phyloP scores from a whole-genome alignment of 2,797 vertebrate genomes.

The Siniperca obscura region DNA sequence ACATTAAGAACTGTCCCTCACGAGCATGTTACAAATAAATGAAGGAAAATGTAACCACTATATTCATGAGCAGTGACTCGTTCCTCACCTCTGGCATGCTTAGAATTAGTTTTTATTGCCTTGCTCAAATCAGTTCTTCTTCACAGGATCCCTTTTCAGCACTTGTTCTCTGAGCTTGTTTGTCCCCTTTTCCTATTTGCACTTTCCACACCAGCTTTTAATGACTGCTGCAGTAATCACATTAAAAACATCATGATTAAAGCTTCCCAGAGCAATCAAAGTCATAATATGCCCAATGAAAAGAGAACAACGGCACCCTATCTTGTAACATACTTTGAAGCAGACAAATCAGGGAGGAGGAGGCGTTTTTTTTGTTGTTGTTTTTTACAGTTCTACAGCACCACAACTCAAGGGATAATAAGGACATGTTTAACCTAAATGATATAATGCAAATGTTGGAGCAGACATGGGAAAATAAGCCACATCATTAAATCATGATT shows the following conservation, averaged over 20 bases:
- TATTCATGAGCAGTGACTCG: slow-evolving; percentile 6
- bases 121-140: neutral
- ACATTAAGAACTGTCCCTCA: slow-evolving; percentile 39
- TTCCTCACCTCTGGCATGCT: neutral
- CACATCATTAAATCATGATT: neutral
- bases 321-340: slow-evolving; percentile 19
- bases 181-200: neutral
- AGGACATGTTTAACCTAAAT: slow-evolving; percentile 23
- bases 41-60: slow-evolving; percentile 5
- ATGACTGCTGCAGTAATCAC: slow-evolving; percentile 54
- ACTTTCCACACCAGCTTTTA: slow-evolving; percentile 19
- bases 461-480: neutral
- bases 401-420: slow-evolving; percentile 4
- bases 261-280: slow-evolving; percentile 42
- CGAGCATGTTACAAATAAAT: slow-evolving; percentile 27
- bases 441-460: neutral
- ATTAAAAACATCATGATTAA: slow-evolving; percentile 49
- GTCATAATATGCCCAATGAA: slow-evolving; percentile 41
- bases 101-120: neutral
- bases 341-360: slow-evolving; percentile 13
- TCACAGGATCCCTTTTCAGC: neutral
- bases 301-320: neutral
- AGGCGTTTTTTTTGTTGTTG: neutral
- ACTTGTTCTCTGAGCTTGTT: slow-evolving; percentile 2
- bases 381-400: slow-evolving; percentile 4